Percentiles rank a stretch among this genome's conserved stretches.
Conservation (phyloP, 2,113 vertebrate genomes). For the Phaethon lepturus region DNA sequence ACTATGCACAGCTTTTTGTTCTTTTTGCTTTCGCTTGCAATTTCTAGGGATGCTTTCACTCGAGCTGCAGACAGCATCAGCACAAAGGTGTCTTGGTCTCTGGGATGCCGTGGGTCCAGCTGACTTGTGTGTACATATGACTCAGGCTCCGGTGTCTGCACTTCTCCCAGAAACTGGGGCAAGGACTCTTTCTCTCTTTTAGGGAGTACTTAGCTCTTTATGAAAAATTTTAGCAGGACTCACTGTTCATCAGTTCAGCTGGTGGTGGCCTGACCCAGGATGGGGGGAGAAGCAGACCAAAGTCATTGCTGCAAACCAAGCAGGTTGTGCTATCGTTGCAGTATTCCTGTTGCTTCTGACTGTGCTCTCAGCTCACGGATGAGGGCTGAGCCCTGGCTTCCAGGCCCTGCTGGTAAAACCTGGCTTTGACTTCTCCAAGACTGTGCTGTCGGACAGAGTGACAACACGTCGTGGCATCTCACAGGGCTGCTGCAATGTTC, state of each 20-base stretch:
- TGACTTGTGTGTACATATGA: rapidly evolving
- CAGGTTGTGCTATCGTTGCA: background rate
- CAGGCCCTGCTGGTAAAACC: background rate
- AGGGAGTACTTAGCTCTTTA: background rate
- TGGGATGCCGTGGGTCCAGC: background rate
- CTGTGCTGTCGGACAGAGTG: background rate
- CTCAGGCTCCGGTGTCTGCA: background rate
- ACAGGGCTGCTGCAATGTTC: background rate
- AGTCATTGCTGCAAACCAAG: background rate
- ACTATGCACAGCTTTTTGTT: background rate
- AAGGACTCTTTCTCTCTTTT: background rate
- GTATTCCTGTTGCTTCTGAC: background rate
- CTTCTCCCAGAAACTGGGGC: background rate
- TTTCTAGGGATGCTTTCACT: background rate
- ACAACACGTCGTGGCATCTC: rapidly evolving
- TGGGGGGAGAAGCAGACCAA: background rate
- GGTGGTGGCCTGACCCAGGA: too few relatives aligned
- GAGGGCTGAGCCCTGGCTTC: background rate
- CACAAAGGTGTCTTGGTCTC: background rate
- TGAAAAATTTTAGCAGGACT: background rate
- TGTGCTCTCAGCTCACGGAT: background rate
- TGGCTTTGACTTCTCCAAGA: background rate
- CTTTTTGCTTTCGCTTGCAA: background rate
- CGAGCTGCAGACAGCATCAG: background rate
- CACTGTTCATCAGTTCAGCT: background rate